Base-by-base conservation (phyloP, 2,888 invertebrate species). In the Acanthosepion esculentum region DNA sequence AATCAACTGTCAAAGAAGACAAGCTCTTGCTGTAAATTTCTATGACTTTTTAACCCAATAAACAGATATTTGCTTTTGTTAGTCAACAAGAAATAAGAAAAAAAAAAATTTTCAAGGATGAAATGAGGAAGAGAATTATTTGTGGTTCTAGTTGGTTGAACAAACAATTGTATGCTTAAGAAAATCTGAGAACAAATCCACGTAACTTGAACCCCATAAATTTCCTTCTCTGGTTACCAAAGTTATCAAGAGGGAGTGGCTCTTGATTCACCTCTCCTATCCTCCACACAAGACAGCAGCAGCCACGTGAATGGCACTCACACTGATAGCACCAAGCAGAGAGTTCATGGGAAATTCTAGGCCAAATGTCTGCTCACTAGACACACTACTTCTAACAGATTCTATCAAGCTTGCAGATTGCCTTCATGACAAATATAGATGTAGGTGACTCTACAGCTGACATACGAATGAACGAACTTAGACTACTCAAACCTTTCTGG, bases 121-220 rank as follows among this genome's bases (percentile, higher is more conserved):
- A 78, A 78, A 78, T 78, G 78, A 78, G 78, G 78, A 78, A 78
- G 78, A 78, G 78, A 78, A 78, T 78, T 78, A 78, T n/a, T 78
- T n/a, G 8, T 12, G 78, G 78, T 78, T 78, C 78, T 15, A 78
- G 78, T 78, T n/a, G 78, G 78, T 78, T 78, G 78, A 78, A 78
- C n/a, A 78, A n/a, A n/a, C 78, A 78, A 78, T 59, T 59, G 59
- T 59, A 20, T 59, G 59, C 23, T 59, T 6, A 59, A 23, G 23
- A 59, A 59, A 59, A 59, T 59, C 59, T 59, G 59, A 23, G 23
- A 59, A 20, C 59, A 59, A 59, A 59, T 59, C 59, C 59, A 59
- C 3, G 59, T 23, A 59, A 59, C 20, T 23, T 59, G 59, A 59
- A 5, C 26, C 59, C 59, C 26, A 59, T 26, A 59, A 23, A 26